phyloP scores from a whole-genome alignment of 2,113 vertebrate species.

The Plestiodon gilberti region DNA sequence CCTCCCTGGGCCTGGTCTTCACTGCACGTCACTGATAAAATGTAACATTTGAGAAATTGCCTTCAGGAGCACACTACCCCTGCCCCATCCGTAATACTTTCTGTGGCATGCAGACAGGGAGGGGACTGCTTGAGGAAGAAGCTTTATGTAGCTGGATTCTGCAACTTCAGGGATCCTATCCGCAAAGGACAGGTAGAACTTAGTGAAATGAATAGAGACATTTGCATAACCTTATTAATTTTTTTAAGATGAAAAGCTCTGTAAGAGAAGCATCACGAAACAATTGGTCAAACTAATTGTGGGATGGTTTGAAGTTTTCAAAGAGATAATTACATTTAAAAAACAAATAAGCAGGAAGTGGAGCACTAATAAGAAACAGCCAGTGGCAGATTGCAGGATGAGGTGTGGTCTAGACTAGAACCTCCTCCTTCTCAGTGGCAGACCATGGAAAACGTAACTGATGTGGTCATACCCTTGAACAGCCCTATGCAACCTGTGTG shows the following conservation, averaged over 20 bases:
- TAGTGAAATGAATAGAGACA: not conserved
- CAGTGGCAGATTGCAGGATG: not conserved
- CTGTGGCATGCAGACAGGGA: not conserved
- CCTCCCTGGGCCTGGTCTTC: too few species aligned
- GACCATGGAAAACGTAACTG: not conserved
- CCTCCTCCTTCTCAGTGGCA: not conserved
- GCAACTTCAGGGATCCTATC: not conserved
- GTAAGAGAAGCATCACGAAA: not conserved
- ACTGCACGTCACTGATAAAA: too few species aligned
- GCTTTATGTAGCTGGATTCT: not conserved
- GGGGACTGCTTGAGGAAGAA: too few species aligned
- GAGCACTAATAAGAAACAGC: not conserved
- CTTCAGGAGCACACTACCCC: not conserved
- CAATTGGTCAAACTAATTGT: not conserved
- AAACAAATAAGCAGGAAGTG: not conserved
- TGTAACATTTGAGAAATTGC: not conserved
- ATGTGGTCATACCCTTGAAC: not conserved
- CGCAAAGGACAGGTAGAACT: not conserved
- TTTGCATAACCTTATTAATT: not conserved
- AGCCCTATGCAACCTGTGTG: not conserved
- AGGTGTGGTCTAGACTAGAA: not conserved
- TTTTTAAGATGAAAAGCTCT: too few species aligned
- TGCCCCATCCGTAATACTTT: not conserved
- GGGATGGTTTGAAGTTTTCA: not conserved
- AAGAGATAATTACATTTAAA: not conserved